Evolutionary conservation across 2,888 invertebrate genomes (phyloP).

Genomic region (Drosophila maculinotata): DNA sequence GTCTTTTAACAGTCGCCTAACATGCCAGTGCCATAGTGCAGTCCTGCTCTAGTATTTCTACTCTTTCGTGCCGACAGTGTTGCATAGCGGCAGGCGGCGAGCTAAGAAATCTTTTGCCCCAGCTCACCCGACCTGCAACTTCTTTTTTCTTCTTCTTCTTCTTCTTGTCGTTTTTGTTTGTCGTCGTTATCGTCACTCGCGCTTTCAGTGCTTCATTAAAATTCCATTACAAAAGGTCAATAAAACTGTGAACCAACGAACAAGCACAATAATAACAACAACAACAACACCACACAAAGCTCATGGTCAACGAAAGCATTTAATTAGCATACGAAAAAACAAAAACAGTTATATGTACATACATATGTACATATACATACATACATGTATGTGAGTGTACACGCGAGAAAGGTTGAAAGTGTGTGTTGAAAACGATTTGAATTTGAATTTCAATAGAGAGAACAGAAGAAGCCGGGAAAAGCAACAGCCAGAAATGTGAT

Average conservation of each 20-base stretch:
- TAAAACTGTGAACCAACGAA: constrained; percentile 65
- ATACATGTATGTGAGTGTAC: constrained; percentile 15
- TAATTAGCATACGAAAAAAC: constrained; percentile 69
- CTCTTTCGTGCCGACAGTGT: constrained; percentile 35
- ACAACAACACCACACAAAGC: constrained; percentile 50
- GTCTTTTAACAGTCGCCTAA: constrained; percentile 5
- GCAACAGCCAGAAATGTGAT: constrained; percentile 25
- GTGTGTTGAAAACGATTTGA: constrained; percentile 31
- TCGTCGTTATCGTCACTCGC: constrained; percentile 49
- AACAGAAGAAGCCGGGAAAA: constrained; percentile 5
- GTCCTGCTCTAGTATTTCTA: constrained; percentile 10
- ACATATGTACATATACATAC: not conserved
- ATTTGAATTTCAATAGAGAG: constrained; percentile 63
- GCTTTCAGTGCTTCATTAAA: constrained; percentile 52
- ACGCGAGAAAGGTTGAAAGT: constrained; percentile 55
- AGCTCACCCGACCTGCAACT: not conserved
- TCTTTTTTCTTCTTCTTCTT: too few species aligned
- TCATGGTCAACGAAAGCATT: constrained; percentile 81
- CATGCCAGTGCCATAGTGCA: constrained; percentile 5
- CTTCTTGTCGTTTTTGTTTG: not conserved
- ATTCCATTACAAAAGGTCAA: constrained; percentile 74
- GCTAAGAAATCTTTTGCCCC: constrained; percentile 20
- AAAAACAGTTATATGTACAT: constrained; percentile 39
- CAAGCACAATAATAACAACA: constrained; percentile 27
- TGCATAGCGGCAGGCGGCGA: constrained; percentile 21